Base-by-base conservation (phyloP, 1,140 invertebrate species). In the Probaryconus sp. region DNA sequence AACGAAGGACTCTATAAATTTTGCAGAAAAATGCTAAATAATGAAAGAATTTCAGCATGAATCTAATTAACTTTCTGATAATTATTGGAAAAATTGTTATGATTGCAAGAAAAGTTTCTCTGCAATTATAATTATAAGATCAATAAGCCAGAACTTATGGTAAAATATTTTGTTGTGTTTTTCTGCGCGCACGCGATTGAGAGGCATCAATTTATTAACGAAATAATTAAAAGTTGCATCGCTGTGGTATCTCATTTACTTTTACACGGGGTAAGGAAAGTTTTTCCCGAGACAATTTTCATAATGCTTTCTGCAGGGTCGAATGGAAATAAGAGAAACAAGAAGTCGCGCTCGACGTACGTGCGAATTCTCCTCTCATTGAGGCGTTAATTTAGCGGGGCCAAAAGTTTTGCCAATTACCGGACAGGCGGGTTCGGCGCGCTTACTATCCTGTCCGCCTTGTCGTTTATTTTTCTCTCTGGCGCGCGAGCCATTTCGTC, bases 391-490 rank as follows among this genome's bases (percentile, higher is more conserved):
- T 53, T 65, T 56, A 47, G n/a, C 50, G 40, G 42, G 31, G 47
- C 38, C 13, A 17, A 65, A 65, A 65, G 48, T 65, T 65, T 55
- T 56, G 42, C 42, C 50, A 55, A 65, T 65, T 65, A 65, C 33
- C 6, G 7, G 21, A 20, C 24, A 10, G 21, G 17, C 6, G 7
- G 21, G 18, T 17, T 7, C 16, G 17, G 50, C 31, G 11, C 13
- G n/a, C 40, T 3, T n/a, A 7, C 48, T 47, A 31, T 33, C 37
- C 14, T 48, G 65, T 47, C 31, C 20, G 42, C 28, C 48, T 53
- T 60, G 28, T 58, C 74, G 47, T 81, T 82, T 69, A 79, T 69
- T 48, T 60, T 67, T 74, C 43, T 53, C 47, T 56, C 63, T 55
- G 24, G 45, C n/a, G 35, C n/a, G 35, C 43, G 35, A 35, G 24